A percentile compares a stretch with the other conserved stretches of the same genome.
Evolutionary conservation across 2,888 invertebrate genomes (phyloP).

Genomic region (Xestia sexstrigata): DNA sequence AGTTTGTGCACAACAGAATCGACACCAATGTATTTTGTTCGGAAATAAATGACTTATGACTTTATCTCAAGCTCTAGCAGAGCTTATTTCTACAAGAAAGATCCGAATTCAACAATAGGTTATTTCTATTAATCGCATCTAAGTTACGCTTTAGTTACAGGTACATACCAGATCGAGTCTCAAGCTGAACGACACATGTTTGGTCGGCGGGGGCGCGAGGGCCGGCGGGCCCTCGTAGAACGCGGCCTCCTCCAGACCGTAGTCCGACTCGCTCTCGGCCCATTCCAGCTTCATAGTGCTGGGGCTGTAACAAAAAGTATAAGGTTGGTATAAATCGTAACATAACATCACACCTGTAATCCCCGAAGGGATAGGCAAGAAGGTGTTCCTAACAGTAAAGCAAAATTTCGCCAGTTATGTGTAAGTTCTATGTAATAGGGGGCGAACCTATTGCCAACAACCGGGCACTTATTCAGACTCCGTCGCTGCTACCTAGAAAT

Average conservation of each 20-base stretch:
- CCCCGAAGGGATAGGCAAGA: neutral
- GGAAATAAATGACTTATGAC: no score
- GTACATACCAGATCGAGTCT: conserved; percentile 86
- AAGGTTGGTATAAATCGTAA: neutral
- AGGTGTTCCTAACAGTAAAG: neutral
- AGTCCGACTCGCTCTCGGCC: conserved; percentile 91
- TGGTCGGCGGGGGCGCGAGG: conserved; percentile 83
- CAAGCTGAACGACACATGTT: conserved; percentile 88
- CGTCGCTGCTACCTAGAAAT: no score
- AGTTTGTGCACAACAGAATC: no score
- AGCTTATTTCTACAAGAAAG: neutral
- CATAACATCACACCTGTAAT: neutral
- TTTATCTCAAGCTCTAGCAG: neutral
- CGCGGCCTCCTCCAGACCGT: conserved; percentile 93
- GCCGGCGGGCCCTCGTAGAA: conserved; percentile 92
- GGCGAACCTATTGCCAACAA: neutral
- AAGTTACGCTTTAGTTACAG: neutral
- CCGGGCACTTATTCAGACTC: neutral
- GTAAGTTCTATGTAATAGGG: no score
- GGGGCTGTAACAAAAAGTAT: conserved; percentile 77
- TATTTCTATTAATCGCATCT: neutral
- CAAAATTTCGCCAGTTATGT: no score
- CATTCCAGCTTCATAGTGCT: conserved; percentile 92
- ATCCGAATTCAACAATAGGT: neutral
- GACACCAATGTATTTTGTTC: no score